These are phyloP conservation scores for Choloepus hoffmanni DNA, from an alignment of 2,113 vertebrate species.

Conservation along the genomic window DNA sequence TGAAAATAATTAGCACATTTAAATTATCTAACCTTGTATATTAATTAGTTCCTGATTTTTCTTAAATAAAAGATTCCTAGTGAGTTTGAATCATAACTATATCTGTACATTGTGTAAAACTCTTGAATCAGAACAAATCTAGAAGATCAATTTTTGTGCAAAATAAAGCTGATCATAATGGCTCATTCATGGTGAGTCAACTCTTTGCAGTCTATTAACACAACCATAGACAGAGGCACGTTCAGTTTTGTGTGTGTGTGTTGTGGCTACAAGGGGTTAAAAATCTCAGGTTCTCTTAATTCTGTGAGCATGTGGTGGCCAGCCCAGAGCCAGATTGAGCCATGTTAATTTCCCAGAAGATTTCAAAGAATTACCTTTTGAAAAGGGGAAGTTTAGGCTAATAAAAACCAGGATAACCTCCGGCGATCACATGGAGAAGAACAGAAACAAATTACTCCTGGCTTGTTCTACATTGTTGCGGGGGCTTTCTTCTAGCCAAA, in stretches of 20 bases:
- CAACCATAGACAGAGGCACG: neutral
- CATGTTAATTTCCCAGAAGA: slow-evolving; percentile 79
- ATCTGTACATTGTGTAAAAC: neutral
- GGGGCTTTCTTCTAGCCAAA: slow-evolving; percentile 46
- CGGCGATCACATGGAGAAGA: slow-evolving; percentile 67
- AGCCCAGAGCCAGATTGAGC: slow-evolving; percentile 75
- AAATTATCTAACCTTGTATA: neutral
- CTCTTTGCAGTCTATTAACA: neutral
- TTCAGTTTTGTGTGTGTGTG: neutral
- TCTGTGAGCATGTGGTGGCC: slow-evolving; percentile 72
- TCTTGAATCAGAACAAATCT: neutral
- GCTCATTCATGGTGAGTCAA: neutral
- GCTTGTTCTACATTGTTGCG: slow-evolving; percentile 63
- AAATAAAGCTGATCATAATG: neutral
- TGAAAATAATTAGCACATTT: neutral
- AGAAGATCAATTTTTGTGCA: neutral
- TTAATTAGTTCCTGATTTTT: slow-evolving; percentile 33
- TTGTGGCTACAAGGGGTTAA: slow-evolving; percentile 55
- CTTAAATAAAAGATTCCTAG: slow-evolving; percentile 17
- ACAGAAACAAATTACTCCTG: slow-evolving; percentile 78
- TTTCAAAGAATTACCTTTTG: slow-evolving; percentile 82
- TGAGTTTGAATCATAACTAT: slow-evolving; percentile 6
- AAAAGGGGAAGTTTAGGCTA: slow-evolving; percentile 78
- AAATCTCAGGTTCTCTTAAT: slow-evolving; percentile 55
- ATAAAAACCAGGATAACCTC: slow-evolving; percentile 80